These are phyloP conservation scores for Sarcophaga rosellei DNA, from an alignment of 2,888 invertebrate genomes.

Conservation along the genomic window DNA sequence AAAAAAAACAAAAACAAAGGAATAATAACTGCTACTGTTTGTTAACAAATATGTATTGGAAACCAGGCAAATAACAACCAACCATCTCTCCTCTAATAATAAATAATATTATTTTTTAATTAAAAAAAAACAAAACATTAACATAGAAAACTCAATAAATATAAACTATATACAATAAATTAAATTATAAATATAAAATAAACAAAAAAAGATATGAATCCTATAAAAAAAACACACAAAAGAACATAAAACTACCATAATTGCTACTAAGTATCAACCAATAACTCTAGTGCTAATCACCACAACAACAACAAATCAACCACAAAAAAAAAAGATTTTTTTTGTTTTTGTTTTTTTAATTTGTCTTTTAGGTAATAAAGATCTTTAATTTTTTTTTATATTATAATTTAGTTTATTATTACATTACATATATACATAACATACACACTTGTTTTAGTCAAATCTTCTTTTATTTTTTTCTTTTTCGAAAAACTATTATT, in stretches of 20 bases:
- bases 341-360: constrained; percentile 41
- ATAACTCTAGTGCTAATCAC: constrained; percentile 55
- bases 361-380: constrained; percentile 64
- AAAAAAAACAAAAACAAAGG: constrained; percentile 1
- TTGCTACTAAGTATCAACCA: constrained; percentile 54
- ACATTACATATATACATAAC: background rate
- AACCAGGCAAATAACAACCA: constrained; percentile 56
- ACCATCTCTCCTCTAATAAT: constrained; percentile 58
- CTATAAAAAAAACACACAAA: constrained; percentile 62
- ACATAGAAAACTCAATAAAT: constrained; percentile 39
- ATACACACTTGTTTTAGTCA: constrained; percentile 55
- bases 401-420: constrained; percentile 65
- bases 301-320: constrained; percentile 21
- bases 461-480: constrained; percentile 17
- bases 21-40: constrained; percentile 33
- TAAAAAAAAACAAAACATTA: constrained; percentile 20
- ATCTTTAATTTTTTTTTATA: constrained; percentile 45
- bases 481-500: background rate
- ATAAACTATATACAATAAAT: constrained; percentile 40
- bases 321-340: constrained; percentile 10
- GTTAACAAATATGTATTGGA: constrained; percentile 16
- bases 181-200: constrained; percentile 35
- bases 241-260: constrained; percentile 37
- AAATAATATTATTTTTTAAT: constrained; percentile 35
- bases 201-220: constrained; percentile 56